These are phyloP conservation scores for Myiotriccus ornatus DNA, from an alignment of 2,797 vertebrate genomes.

Conservation along the genomic window DNA sequence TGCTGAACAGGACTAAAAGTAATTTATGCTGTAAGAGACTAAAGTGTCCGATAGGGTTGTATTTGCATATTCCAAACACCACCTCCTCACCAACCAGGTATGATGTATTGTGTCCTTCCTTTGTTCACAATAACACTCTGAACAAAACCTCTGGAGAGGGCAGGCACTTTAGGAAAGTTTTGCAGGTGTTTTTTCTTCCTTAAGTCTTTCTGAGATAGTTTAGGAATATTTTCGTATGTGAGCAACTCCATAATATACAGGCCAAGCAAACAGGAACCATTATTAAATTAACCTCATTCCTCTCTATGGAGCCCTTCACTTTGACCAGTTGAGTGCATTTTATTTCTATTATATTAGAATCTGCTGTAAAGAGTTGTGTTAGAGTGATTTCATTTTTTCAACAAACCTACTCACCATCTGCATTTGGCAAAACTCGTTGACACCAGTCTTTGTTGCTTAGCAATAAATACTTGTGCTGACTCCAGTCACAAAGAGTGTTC, in stretches of 20 bases:
- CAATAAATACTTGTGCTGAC: slow-evolving; percentile 72
- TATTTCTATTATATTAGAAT: slow-evolving; percentile 58
- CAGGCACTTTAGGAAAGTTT: background rate
- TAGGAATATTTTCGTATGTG: background rate
- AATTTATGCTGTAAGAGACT: background rate
- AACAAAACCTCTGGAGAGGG: background rate
- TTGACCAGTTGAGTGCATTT: slow-evolving; percentile 16
- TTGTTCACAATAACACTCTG: background rate
- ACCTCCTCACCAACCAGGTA: background rate
- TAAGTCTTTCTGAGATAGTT: background rate
- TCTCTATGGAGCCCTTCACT: background rate
- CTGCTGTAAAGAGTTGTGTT: slow-evolving; percentile 58
- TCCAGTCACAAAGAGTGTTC: slow-evolving; percentile 57
- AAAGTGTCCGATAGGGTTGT: background rate
- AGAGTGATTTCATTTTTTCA: slow-evolving; percentile 70
- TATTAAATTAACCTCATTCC: slow-evolving; percentile 29
- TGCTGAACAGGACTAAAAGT: background rate
- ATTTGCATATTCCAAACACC: background rate
- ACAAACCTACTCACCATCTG: slow-evolving; percentile 76
- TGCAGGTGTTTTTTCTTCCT: background rate
- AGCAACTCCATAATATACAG: background rate
- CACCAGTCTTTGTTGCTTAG: slow-evolving; percentile 74
- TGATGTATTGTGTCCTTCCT: background rate
- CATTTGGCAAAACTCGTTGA: slow-evolving; percentile 72
- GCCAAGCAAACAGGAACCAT: background rate